A percentile compares a stretch with the other conserved stretches of the same genome.
Evolutionary conservation across 2,797 vertebrate species (phyloP).

Genomic region (Hipposideros larvatus): DNA sequence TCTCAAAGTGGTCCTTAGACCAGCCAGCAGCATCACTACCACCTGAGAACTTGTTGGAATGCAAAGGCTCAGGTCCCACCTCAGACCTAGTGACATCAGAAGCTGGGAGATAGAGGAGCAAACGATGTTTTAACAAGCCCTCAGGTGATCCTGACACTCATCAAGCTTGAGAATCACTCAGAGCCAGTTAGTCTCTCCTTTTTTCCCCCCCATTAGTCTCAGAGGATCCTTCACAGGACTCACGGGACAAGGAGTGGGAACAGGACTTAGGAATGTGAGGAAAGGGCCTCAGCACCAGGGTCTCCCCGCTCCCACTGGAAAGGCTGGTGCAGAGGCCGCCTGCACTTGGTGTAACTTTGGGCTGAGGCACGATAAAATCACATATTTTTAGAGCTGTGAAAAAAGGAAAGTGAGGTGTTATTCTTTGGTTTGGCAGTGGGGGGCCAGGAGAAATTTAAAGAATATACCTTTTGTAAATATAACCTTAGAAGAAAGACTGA

Average conservation of each 20-base stretch:
- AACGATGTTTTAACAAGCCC: background rate
- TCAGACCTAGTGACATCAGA: background rate
- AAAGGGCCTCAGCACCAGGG: background rate
- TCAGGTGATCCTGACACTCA: accelerated
- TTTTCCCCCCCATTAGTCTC: background rate
- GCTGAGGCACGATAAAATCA: background rate
- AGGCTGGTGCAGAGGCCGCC: background rate
- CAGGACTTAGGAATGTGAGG: background rate
- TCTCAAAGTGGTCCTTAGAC: background rate
- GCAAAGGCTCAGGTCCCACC: background rate
- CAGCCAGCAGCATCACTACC: background rate
- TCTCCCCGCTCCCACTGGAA: background rate
- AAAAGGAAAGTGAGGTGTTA: background rate
- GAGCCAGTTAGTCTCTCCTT: slow-evolving; percentile 5
- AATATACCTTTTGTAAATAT: slow-evolving; percentile 28
- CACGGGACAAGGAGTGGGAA: background rate
- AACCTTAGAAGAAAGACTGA: background rate
- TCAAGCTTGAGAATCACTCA: background rate
- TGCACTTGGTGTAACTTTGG: background rate
- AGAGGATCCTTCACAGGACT: background rate
- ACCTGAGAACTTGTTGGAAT: background rate
- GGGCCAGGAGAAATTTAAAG: background rate
- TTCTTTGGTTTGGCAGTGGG: background rate
- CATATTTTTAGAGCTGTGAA: slow-evolving; percentile 55
- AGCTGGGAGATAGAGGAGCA: background rate